Conservation (phyloP, 1,140 invertebrate genomes). For the Odontomachus brunneus region DNA sequence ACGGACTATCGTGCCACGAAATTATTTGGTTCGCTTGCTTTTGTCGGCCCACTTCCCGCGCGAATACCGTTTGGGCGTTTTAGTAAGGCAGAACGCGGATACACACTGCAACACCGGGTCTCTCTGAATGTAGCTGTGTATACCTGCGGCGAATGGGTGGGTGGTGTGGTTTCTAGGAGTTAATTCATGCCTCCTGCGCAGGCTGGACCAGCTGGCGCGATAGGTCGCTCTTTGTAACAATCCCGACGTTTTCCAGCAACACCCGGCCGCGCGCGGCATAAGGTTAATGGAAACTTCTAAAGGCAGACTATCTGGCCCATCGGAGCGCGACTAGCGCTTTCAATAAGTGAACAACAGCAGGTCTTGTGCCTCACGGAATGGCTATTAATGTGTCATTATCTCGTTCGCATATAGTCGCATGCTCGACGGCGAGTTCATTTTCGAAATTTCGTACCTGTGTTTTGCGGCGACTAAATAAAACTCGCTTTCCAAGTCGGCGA, state of each 20-base stretch:
- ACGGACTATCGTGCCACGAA: slow-evolving; percentile 17
- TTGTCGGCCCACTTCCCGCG: slow-evolving; percentile 2
- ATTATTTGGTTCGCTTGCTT: slow-evolving; percentile 43
- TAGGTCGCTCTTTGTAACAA: slow-evolving; percentile 65
- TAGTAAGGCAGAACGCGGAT: slow-evolving; percentile 30
- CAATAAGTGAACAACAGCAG: slow-evolving; percentile 49
- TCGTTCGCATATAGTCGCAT: slow-evolving; percentile 22
- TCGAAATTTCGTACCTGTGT: not conserved
- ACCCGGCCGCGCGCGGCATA: slow-evolving; percentile 40
- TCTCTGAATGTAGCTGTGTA: not conserved
- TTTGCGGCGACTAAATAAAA: not conserved
- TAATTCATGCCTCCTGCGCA: slow-evolving; percentile 57
- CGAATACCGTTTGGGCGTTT: not conserved
- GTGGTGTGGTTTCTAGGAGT: slow-evolving; percentile 53
- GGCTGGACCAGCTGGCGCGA: slow-evolving; percentile 65
- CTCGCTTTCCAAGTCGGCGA: not conserved
- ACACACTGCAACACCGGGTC: slow-evolving; percentile 13
- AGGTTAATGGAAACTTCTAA: slow-evolving; percentile 71
- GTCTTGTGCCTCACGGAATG: slow-evolving; percentile 12
- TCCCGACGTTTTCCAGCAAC: slow-evolving; percentile 63
- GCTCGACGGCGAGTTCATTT: slow-evolving; percentile 20
- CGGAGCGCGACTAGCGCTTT: slow-evolving; percentile 47
- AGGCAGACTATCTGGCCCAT: slow-evolving; percentile 58
- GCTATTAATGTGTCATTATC: slow-evolving; percentile 48
- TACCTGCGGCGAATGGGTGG: slow-evolving; percentile 62